phyloP scores from a whole-genome alignment of 1,140 invertebrate species.

The Drosophila equinoxialis region DNA sequence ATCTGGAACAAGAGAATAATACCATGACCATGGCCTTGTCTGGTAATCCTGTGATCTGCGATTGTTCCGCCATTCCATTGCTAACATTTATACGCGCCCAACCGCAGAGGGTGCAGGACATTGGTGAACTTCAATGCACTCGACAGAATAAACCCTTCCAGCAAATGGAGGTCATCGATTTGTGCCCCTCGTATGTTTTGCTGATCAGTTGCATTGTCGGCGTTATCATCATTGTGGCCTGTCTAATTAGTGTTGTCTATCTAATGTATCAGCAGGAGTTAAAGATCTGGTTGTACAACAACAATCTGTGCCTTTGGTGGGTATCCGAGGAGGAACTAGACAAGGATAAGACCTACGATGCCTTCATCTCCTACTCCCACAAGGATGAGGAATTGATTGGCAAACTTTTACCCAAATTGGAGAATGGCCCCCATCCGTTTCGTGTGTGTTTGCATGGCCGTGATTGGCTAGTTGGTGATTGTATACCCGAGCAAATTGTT shows the following conservation, averaged over 20 bases:
- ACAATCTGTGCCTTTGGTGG: conserved; percentile 87
- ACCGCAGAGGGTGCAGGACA: conserved; percentile 74
- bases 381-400: conserved; percentile 89
- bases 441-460: conserved; percentile 91
- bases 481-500: conserved; percentile 91
- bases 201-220: conserved; percentile 82
- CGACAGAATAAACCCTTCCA: conserved; percentile 60
- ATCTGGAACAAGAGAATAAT: conserved; percentile 65
- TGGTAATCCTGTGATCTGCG: conserved; percentile 87
- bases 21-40: conserved; percentile 83
- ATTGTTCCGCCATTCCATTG: conserved; percentile 85
- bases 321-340: conserved; percentile 90
- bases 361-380: conserved; percentile 94
- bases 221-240: conserved; percentile 83
- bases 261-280: conserved; percentile 86
- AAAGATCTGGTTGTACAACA: conserved; percentile 89
- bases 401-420: conserved; percentile 88
- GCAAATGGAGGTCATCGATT: conserved; percentile 83
- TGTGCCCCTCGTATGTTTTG: conserved; percentile 83
- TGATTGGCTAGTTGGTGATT: conserved; percentile 91
- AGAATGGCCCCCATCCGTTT: conserved; percentile 85
- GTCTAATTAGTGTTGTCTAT: conserved; percentile 84
- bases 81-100: conserved; percentile 85
- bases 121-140: conserved; percentile 82
- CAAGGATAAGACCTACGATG: conserved; percentile 91